phyloP scores from a whole-genome alignment of 1,140 invertebrate species.

The Lepidurus arcticus region DNA sequence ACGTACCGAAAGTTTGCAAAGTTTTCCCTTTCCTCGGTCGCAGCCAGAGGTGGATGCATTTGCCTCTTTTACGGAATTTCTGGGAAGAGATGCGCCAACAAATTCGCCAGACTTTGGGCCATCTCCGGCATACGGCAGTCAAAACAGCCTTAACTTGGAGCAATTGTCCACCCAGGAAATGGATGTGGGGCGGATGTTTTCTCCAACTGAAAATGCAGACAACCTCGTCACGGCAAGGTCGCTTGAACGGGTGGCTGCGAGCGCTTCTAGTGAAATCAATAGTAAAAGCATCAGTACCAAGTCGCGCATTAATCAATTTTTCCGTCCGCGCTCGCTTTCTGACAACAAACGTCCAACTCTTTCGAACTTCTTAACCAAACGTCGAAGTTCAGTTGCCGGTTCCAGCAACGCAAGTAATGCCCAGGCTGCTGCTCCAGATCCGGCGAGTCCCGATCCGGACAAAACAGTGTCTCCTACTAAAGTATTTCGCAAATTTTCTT shows the following conservation, averaged over 20 bases:
- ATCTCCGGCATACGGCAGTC: conserved; percentile 6
- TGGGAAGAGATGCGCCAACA: not conserved
- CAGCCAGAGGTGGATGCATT: not conserved
- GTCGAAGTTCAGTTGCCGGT: not conserved
- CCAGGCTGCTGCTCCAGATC: not conserved
- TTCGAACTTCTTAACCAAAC: not conserved
- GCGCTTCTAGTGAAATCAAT: not conserved
- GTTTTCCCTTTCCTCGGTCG: not conserved
- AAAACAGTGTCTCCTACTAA: not conserved
- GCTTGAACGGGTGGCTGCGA: not conserved
- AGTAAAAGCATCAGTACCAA: not conserved
- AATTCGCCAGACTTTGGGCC: not conserved
- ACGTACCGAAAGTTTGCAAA: not conserved
- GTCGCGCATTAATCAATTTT: conserved; percentile 4
- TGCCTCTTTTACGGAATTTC: not conserved
- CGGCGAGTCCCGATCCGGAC: not conserved
- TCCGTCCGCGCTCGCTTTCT: not conserved
- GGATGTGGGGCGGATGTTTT: not conserved
- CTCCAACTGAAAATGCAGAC: not conserved
- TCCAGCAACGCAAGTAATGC: not conserved
- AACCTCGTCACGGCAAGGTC: not conserved
- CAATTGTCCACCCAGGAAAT: not conserved
- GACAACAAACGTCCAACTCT: not conserved
- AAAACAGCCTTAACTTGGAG: conserved; percentile 10
- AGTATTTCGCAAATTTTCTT: not conserved